Conservation (phyloP, 92 coral and sea anemone genomes). For the Epizoanthus rinbou region DNA sequence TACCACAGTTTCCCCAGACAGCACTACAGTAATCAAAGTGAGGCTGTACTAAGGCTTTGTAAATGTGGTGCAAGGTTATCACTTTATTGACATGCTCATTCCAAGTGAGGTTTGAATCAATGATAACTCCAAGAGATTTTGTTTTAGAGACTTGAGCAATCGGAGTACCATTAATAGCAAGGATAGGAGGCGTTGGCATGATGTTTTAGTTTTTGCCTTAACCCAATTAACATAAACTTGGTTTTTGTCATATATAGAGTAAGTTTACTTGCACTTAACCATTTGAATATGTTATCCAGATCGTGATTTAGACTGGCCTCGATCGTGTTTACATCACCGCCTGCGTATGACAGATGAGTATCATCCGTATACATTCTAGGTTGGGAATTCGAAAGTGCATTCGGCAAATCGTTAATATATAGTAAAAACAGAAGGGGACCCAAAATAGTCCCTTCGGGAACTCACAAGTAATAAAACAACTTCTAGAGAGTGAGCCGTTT, state of each 20-base stretch:
- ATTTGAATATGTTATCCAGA: not conserved
- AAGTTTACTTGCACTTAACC: too few relatives aligned
- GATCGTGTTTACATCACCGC: constrained; percentile 6
- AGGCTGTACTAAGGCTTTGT: not conserved
- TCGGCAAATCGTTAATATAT: not conserved
- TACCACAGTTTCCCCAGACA: not conserved
- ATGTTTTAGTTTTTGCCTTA: too few relatives aligned
- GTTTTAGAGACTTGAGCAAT: too few relatives aligned
- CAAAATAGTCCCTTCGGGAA: constrained; percentile 21
- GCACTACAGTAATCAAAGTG: not conserved
- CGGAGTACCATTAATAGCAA: too few relatives aligned
- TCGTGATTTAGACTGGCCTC: not conserved
- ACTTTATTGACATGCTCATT: not conserved
- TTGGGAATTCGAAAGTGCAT: not conserved
- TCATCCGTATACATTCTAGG: constrained; percentile 39
- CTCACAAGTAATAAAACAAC: not conserved
- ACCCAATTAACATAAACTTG: too few relatives aligned
- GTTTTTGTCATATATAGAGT: too few relatives aligned
- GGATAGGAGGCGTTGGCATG: too few relatives aligned
- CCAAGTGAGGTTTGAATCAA: not conserved
- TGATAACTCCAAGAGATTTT: not conserved
- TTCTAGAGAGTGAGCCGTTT: not conserved
- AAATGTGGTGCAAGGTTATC: not conserved
- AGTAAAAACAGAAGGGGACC: constrained; percentile 19
- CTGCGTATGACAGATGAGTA: constrained; percentile 15